These are phyloP conservation scores for Melospiza georgiana DNA, from an alignment of 2,113 vertebrate species.

Conservation along the genomic window DNA sequence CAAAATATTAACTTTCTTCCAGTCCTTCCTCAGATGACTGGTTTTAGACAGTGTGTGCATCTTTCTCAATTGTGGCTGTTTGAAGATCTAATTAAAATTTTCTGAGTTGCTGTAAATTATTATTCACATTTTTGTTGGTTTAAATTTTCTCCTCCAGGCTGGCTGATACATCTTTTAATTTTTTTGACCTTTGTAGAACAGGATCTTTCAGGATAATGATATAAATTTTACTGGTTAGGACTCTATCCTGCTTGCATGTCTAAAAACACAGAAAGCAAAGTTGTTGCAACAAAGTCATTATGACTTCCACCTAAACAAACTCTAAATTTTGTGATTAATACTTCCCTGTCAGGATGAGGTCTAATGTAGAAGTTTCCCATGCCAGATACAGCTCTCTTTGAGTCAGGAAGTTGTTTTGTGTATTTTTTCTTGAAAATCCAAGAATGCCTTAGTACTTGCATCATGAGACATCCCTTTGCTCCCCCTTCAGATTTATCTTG, in stretches of 20 bases:
- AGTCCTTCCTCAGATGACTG: not conserved
- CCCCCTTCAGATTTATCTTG: constrained; percentile 56
- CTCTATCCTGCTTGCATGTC: not conserved
- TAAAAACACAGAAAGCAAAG: not conserved
- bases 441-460: constrained; percentile 59
- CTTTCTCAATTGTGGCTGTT: not conserved
- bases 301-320: constrained; percentile 36
- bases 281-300: not conserved
- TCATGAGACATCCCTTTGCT: constrained; percentile 65
- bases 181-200: not conserved
- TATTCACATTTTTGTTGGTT: not conserved
- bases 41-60: not conserved
- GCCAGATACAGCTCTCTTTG: constrained; percentile 43
- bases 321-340: constrained; percentile 38
- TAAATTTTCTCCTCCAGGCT: not conserved
- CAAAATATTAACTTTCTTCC: constrained; percentile 28
- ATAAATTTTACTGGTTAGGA: not conserved
- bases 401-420: constrained; percentile 67
- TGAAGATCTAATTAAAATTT: not conserved
- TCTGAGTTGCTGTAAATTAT: not conserved
- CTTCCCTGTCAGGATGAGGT: constrained; percentile 11
- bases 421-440: constrained; percentile 67
- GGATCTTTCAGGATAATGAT: not conserved
- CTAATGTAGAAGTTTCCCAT: constrained; percentile 57
- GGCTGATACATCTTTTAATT: not conserved